phyloP scores from a whole-genome alignment of 2,888 invertebrate genomes.

The Caenorhabditis panamensis region DNA sequence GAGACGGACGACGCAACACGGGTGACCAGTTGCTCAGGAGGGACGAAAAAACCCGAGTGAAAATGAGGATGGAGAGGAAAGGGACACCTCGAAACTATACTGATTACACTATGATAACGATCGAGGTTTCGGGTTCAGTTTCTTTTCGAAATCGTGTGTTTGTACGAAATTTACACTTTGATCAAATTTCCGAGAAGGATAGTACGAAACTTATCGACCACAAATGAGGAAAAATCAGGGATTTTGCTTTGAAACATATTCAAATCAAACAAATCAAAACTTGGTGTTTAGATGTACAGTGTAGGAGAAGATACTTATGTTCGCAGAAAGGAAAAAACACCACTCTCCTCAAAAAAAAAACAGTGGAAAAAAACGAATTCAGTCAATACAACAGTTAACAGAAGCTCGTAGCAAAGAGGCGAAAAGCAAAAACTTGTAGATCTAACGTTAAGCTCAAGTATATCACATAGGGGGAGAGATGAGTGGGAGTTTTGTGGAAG shows the following conservation, averaged over 20 bases:
- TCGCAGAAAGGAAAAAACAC: neutral
- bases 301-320: no score
- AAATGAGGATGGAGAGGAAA: conserved; percentile 22
- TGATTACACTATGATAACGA: conserved; percentile 40
- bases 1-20: conserved; percentile 29
- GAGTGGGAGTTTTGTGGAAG: conserved; percentile 46
- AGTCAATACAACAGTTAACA: conserved; percentile 33
- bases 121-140: neutral
- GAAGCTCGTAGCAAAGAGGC: conserved; percentile 6
- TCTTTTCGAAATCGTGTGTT: neutral
- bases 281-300: no score
- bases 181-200: neutral
- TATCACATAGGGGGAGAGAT: conserved; percentile 52
- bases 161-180: conserved; percentile 10
- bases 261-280: no score
- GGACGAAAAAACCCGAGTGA: conserved; percentile 19
- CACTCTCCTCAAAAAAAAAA: neutral
- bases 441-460: conserved; percentile 60
- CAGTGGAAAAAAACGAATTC: conserved; percentile 27
- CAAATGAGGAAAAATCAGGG: no score
- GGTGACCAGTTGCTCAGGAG: conserved; percentile 50
- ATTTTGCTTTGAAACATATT: no score
- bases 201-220: no score
- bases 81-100: conserved; percentile 60
- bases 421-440: conserved; percentile 56